Base-by-base conservation (phyloP, 2,797 vertebrate species). In the Triplophysa yarkandensis region DNA sequence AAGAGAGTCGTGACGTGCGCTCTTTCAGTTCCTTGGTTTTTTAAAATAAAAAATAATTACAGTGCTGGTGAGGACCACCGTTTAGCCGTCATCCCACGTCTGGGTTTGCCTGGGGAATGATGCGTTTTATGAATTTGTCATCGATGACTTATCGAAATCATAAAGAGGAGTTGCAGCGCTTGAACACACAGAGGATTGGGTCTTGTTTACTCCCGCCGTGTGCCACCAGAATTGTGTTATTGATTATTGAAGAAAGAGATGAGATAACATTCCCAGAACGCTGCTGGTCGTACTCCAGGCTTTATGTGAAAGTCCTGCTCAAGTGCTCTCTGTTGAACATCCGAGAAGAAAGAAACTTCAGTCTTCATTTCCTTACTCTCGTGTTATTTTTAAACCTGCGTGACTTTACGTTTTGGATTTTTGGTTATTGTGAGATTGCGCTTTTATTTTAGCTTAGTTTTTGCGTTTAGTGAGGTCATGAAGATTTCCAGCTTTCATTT, bases 51-150 rank as follows among this genome's bases (percentile, higher is more conserved):
- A 52, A 52, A 23, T 25, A 23, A 52, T 52, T 46, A 19, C 2
- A 4, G 27, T 57, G 36, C 54, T 55, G 62, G 21, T 6, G 46
- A 66, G 43, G 76, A 46, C 32, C 69, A 68, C 39, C 71, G 64
- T 13, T 64, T 46, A 46, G 34, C 23, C 61, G 85, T 73, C 83
- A 83, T 83, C 75, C 64, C 71, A 61, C 9, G n/a, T 21, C 39
- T 21, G 19, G 39, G 17, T 57, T 39, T 27, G 9, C 6, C 32
- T 0, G 30, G 14, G 69, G 80, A 81, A 76, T 48, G 63, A 48
- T 70, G 79, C 81, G 82, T 81, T 84, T 81, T 75, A 78, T 73
- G 46, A 77, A 52, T 73, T 70, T 76, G 63, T 78, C 71, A 81
- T 83, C 57, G 74, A 78, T 77, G 82, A 78, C 74, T 71, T 64